Evolutionary conservation across 1,140 invertebrate species (phyloP).

Genomic region (Octopus bimaculoides): DNA sequence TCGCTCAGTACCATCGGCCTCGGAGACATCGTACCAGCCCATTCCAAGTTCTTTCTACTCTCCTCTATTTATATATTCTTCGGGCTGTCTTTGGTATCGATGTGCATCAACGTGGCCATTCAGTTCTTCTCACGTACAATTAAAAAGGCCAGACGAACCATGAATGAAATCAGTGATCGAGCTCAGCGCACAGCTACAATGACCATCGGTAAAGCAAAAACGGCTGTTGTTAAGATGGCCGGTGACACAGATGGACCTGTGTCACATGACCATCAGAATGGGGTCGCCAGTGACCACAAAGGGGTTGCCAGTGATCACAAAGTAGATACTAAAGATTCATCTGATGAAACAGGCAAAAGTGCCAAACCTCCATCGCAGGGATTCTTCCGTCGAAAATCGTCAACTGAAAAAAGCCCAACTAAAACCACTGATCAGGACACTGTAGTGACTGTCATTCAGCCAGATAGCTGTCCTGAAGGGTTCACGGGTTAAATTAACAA

Average conservation of each 20-base stretch:
- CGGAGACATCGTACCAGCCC: constrained; percentile 82
- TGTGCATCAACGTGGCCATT: constrained; percentile 91
- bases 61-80: constrained; percentile 93
- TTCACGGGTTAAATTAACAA: too few relatives aligned
- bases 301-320: too few relatives aligned
- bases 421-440: too few relatives aligned
- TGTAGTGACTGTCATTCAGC: too few relatives aligned
- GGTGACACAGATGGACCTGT: neutral
- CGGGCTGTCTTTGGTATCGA: constrained; percentile 83
- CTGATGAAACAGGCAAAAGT: too few relatives aligned
- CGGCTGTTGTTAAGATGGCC: neutral
- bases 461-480: too few relatives aligned
- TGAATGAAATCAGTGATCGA: neutral
- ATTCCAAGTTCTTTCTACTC: constrained; percentile 83
- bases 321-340: too few relatives aligned
- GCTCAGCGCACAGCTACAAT: neutral
- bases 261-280: too few relatives aligned
- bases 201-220: neutral
- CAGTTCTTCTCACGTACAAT: constrained; percentile 25
- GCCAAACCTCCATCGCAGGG: too few relatives aligned
- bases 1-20: constrained; percentile 68
- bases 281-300: too few relatives aligned
- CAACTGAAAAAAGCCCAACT: too few relatives aligned
- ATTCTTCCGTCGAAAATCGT: too few relatives aligned
- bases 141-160: constrained; percentile 18